phyloP scores from a whole-genome alignment of 1,140 invertebrate genomes.

The Lepidostoma basale region DNA sequence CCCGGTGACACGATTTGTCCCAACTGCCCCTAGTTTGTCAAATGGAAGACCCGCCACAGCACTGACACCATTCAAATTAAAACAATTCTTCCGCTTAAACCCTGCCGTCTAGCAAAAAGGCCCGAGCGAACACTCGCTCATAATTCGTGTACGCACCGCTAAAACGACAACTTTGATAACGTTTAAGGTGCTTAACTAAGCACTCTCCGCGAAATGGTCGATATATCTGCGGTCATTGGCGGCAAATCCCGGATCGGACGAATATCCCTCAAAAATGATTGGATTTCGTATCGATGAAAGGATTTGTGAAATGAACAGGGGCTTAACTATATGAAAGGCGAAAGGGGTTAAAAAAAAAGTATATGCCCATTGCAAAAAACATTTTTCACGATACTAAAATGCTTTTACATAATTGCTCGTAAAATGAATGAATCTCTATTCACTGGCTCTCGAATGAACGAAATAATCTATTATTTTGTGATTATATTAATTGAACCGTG shows the following conservation, averaged over 20 bases:
- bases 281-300: slow-evolving; percentile 38
- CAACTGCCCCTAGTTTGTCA: slow-evolving; percentile 22
- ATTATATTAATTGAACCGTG: no score
- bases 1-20: slow-evolving; percentile 19
- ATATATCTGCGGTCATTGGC: slow-evolving; percentile 29
- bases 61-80: slow-evolving; percentile 18
- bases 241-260: slow-evolving; percentile 28
- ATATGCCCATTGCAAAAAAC: slow-evolving; percentile 4
- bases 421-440: no score
- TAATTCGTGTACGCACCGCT: no score
- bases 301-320: slow-evolving; percentile 37
- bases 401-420: no score
- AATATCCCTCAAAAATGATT: slow-evolving; percentile 44
- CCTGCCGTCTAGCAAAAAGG: not conserved
- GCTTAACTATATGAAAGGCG: slow-evolving; percentile 11
- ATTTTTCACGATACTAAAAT: not conserved
- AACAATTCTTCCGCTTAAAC: not conserved
- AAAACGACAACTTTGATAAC: not conserved
- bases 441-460: no score
- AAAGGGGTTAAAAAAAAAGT: not conserved
- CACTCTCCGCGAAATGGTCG: not conserved
- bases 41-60: slow-evolving; percentile 2
- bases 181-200: not conserved
- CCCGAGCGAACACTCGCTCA: not conserved
- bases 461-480: no score